phyloP scores from a whole-genome alignment of 2,113 vertebrate species.

The Ellobius talpinus region DNA sequence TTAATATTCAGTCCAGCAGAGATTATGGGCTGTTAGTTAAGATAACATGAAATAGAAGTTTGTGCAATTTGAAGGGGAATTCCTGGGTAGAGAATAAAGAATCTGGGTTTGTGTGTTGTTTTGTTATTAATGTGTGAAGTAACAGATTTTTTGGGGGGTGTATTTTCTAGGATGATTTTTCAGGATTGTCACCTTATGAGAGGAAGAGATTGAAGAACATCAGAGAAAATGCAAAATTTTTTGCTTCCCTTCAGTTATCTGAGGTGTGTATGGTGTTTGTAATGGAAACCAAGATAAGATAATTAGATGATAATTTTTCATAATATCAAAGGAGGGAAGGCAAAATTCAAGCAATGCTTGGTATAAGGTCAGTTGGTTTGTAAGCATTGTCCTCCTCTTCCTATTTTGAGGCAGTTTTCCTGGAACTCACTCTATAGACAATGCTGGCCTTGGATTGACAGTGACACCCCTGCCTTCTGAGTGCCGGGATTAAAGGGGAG shows the following conservation, averaged over 20 bases:
- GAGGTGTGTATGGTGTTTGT: slow-evolving; percentile 83
- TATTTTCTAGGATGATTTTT: slow-evolving; percentile 76
- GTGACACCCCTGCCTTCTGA: not conserved
- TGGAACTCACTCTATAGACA: not conserved
- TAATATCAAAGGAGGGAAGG: not conserved
- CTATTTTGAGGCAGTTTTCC: not conserved
- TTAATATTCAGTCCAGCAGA: too few species aligned
- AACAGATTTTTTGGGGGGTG: slow-evolving; percentile 38
- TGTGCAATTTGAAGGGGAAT: slow-evolving; percentile 32
- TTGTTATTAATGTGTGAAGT: not conserved
- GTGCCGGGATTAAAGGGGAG: not conserved
- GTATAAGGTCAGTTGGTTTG: too few species aligned
- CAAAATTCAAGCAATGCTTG: slow-evolving; percentile 13
- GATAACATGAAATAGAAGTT: not conserved
- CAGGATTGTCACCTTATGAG: slow-evolving; percentile 86
- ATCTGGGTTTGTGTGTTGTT: not conserved
- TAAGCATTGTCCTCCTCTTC: not conserved
- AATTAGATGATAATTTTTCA: not conserved
- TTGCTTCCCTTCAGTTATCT: slow-evolving; percentile 86
- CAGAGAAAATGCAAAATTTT: slow-evolving; percentile 88
- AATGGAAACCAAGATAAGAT: not conserved
- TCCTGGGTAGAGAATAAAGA: not conserved
- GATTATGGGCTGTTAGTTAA: too few species aligned
- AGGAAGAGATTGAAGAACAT: slow-evolving; percentile 89
- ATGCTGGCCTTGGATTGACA: not conserved